Conservation (phyloP, 2,113 vertebrate genomes). For the Pandion haliaetus region DNA sequence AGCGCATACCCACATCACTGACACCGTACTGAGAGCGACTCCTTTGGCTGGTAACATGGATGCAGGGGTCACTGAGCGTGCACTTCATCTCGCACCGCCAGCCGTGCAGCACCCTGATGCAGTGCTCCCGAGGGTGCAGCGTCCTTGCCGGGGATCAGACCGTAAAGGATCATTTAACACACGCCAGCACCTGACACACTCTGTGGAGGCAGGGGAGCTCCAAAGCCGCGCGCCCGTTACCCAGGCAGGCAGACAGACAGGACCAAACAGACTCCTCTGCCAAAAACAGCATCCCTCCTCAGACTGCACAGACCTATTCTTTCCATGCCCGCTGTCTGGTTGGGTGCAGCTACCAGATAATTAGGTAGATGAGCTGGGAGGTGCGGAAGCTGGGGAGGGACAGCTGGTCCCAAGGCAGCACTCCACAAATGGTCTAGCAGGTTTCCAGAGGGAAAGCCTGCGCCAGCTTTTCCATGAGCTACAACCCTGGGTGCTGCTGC, state of each 20-base stretch:
- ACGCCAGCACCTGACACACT: background rate
- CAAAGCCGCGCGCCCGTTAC: background rate
- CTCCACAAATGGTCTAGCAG: background rate
- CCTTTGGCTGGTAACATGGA: background rate
- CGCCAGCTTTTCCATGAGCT: background rate
- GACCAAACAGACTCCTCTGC: background rate
- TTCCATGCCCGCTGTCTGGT: background rate
- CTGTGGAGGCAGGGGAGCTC: background rate
- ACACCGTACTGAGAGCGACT: background rate
- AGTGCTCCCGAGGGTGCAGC: background rate
- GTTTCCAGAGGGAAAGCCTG: background rate
- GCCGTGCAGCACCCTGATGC: background rate
- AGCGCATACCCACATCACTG: background rate
- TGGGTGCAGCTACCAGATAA: background rate
- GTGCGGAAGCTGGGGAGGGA: background rate
- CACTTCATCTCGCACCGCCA: fast-evolving
- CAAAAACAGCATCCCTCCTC: background rate
- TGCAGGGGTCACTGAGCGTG: background rate
- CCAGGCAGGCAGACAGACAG: background rate
- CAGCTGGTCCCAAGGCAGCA: background rate
- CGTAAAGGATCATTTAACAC: fast-evolving
- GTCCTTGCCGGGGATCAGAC: background rate
- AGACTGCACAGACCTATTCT: background rate
- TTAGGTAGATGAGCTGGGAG: background rate
- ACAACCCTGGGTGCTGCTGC: background rate